A percentile compares a stretch with the other conserved stretches of the same genome.
Conservation (phyloP, 2,888 invertebrate genomes). For the Galeruca laticollis region DNA sequence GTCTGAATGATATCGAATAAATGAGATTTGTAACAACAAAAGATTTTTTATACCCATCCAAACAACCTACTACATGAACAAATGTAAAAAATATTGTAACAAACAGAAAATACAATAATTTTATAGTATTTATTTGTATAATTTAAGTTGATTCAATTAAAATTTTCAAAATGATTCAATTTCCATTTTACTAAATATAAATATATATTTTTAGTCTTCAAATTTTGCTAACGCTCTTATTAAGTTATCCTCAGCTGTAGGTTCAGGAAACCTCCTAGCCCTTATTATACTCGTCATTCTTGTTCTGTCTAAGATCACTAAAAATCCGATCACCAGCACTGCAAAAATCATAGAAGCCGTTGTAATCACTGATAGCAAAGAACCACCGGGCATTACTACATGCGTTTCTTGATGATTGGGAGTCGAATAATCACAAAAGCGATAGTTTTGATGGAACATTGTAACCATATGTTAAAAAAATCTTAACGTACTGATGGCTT, state of each 20-base stretch:
- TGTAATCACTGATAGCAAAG: constrained; percentile 49
- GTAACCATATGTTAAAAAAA: constrained; percentile 7
- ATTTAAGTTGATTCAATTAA: too few relatives aligned
- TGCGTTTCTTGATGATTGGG: constrained; percentile 39
- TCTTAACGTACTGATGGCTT: constrained; percentile 1
- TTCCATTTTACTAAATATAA: neutral
- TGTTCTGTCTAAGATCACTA: constrained; percentile 53
- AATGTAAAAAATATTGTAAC: too few relatives aligned
- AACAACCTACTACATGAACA: neutral
- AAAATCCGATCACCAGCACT: constrained; percentile 54
- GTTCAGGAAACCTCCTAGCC: constrained; percentile 44
- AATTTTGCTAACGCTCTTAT: constrained; percentile 39
- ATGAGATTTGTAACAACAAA: constrained; percentile 40
- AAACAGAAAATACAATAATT: too few relatives aligned
- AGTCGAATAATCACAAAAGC: constrained; percentile 49
- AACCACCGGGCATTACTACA: constrained; percentile 49
- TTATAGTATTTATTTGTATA: too few relatives aligned
- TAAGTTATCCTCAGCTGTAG: constrained; percentile 35
- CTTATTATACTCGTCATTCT: constrained; percentile 55
- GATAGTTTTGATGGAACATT: constrained; percentile 35
- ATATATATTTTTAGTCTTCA: constrained; percentile 24
- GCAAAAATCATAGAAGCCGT: constrained; percentile 54
- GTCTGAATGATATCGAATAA: constrained; percentile 15
- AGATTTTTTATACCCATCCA: neutral
- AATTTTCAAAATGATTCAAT: neutral